These are phyloP conservation scores for Gerris lacustris DNA, from an alignment of 2,888 invertebrate genomes.

Conservation along the genomic window DNA sequence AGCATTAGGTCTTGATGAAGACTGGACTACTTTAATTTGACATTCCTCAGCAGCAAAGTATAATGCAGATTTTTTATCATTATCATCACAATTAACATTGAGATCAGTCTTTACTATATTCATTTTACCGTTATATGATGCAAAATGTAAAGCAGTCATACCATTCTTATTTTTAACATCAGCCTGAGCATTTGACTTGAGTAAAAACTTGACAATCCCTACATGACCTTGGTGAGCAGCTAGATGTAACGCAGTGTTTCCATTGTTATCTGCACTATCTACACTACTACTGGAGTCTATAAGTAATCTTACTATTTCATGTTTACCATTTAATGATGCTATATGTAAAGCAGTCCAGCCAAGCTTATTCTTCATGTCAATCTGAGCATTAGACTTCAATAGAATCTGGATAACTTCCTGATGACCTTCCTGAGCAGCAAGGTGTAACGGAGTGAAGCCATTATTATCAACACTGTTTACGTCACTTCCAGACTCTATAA, in stretches of 20 bases:
- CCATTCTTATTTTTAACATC: slow-evolving; percentile 4
- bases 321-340: background rate
- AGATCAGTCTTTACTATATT: too few relatives aligned
- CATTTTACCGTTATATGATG: too few relatives aligned
- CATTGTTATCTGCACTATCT: background rate
- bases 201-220: background rate
- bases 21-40: background rate
- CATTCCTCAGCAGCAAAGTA: background rate
- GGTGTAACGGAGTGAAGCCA: background rate
- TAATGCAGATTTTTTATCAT: background rate
- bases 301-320: background rate
- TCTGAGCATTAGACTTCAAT: background rate
- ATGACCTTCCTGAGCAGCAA: background rate
- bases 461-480: background rate
- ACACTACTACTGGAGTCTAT: background rate
- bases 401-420: background rate
- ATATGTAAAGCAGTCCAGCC: slow-evolving; percentile 9
- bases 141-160: background rate
- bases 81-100: background rate
- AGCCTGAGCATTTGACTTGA: background rate
- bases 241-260: background rate
- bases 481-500: background rate
- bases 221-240: background rate
- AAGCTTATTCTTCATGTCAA: background rate
- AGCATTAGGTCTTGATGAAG: background rate